Conservation (phyloP, 2,113 vertebrate species). For the Chionomys nivalis region DNA sequence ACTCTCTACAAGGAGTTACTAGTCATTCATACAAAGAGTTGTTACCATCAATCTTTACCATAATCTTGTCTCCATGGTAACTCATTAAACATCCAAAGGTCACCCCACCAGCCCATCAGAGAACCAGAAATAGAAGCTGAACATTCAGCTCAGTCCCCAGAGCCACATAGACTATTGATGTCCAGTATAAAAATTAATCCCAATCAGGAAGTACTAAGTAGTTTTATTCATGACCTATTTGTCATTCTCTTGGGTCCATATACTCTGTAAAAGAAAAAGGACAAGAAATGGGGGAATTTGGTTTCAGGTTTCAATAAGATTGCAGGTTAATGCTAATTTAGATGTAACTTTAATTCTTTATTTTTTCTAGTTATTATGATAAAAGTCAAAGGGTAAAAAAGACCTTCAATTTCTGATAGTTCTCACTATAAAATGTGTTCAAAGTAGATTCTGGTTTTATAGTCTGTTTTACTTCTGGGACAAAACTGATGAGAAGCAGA, state of each 20-base stretch:
- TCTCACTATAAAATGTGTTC: not conserved
- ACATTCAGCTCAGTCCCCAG: conserved; percentile 13
- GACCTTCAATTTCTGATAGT: not conserved
- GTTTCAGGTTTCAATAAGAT: not conserved
- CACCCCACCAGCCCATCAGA: conserved; percentile 31
- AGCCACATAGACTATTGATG: conserved; percentile 33
- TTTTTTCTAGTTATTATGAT: not conserved
- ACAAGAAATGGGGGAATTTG: not conserved
- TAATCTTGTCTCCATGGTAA: conserved; percentile 55
- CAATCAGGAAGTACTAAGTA: conserved; percentile 49
- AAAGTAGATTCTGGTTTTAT: not conserved
- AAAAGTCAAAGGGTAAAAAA: not conserved
- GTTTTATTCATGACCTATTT: conserved; percentile 8
- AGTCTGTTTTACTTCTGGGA: not conserved
- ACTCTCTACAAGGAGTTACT: conserved; percentile 47
- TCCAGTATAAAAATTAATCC: conserved; percentile 55
- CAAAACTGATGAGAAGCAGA: not conserved
- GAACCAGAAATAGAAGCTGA: conserved; percentile 38
- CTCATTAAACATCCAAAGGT: conserved; percentile 59
- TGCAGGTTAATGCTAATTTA: not conserved
- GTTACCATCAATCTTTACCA: conserved; percentile 55
- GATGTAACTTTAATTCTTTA: not conserved
- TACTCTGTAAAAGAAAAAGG: not conserved
- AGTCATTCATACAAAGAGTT: conserved; percentile 33
- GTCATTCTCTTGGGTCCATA: not conserved